Conservation (phyloP, 2,797 vertebrate genomes). For the Cheirogaleus major region DNA sequence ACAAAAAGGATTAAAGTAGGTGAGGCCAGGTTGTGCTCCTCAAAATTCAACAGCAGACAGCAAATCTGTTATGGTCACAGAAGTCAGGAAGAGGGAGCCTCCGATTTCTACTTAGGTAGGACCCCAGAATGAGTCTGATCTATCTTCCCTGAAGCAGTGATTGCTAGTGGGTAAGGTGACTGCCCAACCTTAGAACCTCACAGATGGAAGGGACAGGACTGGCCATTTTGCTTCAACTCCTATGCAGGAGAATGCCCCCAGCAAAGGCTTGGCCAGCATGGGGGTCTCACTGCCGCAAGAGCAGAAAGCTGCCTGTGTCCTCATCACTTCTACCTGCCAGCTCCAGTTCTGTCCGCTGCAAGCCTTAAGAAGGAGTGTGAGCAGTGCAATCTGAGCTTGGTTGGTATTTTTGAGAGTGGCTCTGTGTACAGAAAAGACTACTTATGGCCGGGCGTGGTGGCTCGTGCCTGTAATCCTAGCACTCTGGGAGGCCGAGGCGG, state of each 20-base stretch:
- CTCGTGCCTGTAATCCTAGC: no score
- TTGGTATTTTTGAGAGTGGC: neutral
- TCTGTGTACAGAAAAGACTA: slow-evolving; percentile 1
- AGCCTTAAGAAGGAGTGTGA: neutral
- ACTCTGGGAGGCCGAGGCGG: no score
- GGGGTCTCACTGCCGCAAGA: neutral
- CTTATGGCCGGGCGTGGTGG: no score
- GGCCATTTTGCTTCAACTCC: neutral
- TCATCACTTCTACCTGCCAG: no score
- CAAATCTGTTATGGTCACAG: neutral
- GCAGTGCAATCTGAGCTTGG: neutral
- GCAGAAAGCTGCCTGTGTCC: neutral
- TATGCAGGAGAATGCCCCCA: neutral
- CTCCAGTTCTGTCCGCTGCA: neutral
- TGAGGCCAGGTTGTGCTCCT: neutral
- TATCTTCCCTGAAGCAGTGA: neutral
- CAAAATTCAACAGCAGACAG: neutral
- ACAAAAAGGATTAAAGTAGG: slow-evolving; percentile 8
- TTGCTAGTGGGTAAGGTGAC: neutral
- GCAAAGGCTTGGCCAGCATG: neutral
- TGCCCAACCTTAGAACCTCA: neutral
- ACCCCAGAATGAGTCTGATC: neutral
- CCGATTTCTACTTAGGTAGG: neutral
- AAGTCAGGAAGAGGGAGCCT: neutral
- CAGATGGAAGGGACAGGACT: accelerated